Percentiles rank a stretch among this genome's conserved stretches.
Conservation (phyloP, 1,140 invertebrate genomes). For the Druon quercuslanigerum region DNA sequence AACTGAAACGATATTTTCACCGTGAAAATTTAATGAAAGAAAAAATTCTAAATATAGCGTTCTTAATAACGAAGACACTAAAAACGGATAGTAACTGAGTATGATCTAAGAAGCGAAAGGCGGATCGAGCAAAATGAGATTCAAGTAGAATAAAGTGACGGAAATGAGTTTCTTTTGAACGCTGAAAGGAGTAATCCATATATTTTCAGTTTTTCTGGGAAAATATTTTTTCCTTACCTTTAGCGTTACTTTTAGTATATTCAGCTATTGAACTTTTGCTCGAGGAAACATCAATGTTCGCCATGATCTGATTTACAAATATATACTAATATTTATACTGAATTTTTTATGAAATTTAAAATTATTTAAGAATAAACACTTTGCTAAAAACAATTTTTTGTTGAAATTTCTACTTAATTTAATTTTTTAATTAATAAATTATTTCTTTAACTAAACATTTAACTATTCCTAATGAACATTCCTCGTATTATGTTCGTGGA, state of each 20-base stretch:
- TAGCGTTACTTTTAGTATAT: not conserved
- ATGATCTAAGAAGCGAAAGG: slow-evolving; percentile 10
- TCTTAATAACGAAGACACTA: slow-evolving; percentile 17
- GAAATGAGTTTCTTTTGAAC: slow-evolving; percentile 29
- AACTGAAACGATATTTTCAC: too few relatives aligned
- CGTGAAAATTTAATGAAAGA: slow-evolving; percentile 11
- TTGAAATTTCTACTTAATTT: too few relatives aligned
- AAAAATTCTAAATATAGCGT: slow-evolving; percentile 10
- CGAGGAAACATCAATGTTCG: slow-evolving; percentile 14
- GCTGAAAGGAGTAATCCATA: slow-evolving; percentile 10
- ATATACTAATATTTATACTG: too few relatives aligned
- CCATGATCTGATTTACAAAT: not conserved
- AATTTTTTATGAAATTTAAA: too few relatives aligned
- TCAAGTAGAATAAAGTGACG: slow-evolving; percentile 28
- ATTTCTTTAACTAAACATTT: too few relatives aligned
- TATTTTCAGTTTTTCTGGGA: slow-evolving; percentile 10
- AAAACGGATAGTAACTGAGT: slow-evolving; percentile 1
- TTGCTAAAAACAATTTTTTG: too few relatives aligned
- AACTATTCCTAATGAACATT: too few relatives aligned
- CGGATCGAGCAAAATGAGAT: slow-evolving; percentile 26
- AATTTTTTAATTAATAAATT: too few relatives aligned
- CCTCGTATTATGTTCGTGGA: too few relatives aligned
- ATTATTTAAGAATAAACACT: too few relatives aligned
- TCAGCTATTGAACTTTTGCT: slow-evolving; percentile 14
- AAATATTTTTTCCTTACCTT: slow-evolving; percentile 13